Evolutionary conservation across 2,888 invertebrate genomes (phyloP), one percentile per base, ranked within the genome.

Genomic region (Gryllus longicercus): DNA sequence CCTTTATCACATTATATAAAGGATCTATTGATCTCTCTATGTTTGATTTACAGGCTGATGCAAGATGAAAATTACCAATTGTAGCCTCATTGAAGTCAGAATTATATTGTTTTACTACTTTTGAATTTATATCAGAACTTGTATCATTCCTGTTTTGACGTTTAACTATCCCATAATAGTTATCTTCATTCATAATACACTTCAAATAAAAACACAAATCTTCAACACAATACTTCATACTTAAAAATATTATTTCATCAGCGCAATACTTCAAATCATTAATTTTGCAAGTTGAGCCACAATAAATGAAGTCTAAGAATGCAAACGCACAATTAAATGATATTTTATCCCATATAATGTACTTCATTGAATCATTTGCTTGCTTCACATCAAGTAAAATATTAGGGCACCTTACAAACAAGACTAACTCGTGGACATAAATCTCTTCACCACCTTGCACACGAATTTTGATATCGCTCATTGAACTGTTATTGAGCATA

Each of bases 391-490:
- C 87, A n/a, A 85, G 81, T 74, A 88, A 82, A 78, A 89, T 84
- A 74, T 84, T 84, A n/a, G 87, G 85, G 82, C 88, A 89, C 25
- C 88, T 86, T 8, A 86, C 86, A 82, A 85, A 84, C 21, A 89
- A 84, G 11, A 89, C 87, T 51, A 89, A 83, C 83, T 86, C 87
- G 82, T 89, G 89, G 76, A 86, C 87, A 84, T 86, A 86, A 82
- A 89, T 86, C 63, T 86, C 84, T 81, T 84, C 85, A 78, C 85
- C 84, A 80, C 86, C 84, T 78, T 87, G 85, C 2, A 86, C 85
- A 80, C 86, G 85, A 63, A 89, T 84, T 23, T 86, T 84, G 16
- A 89, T 80, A 83, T 89, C 89, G 84, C 89, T 89, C 82, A 86
- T 84, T 75, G 84, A 83, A 80, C 84, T 85, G 50, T 86, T 85